These are phyloP conservation scores for Echinarachnius parma DNA, from an alignment of 53 echinoderm and acorn worm genomes.

Conservation along the genomic window DNA sequence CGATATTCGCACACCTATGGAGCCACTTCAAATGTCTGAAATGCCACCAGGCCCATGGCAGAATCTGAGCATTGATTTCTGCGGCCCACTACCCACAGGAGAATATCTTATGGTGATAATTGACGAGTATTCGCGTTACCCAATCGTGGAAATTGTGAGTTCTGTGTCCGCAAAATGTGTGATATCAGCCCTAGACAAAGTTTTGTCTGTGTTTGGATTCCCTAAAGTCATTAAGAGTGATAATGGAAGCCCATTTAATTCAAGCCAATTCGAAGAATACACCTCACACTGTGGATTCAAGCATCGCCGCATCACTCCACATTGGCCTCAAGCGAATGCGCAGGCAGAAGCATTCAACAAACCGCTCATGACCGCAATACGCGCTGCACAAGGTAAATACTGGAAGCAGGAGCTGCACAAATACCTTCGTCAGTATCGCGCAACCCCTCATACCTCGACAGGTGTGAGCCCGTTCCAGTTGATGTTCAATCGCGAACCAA, in stretches of 20 bases:
- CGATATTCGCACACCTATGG: slow-evolving; percentile 8
- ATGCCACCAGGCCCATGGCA: slow-evolving; percentile 38
- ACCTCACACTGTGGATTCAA: slow-evolving; percentile 31
- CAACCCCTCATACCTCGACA: slow-evolving; percentile 53
- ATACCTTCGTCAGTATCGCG: slow-evolving; percentile 52
- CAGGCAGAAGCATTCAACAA: slow-evolving; percentile 46
- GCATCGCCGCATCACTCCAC: slow-evolving; percentile 35
- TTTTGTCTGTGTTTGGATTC: slow-evolving; percentile 39
- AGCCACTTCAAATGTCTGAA: slow-evolving; percentile 27
- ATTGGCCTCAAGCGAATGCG: slow-evolving; percentile 36
- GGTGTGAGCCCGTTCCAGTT: slow-evolving; percentile 29
- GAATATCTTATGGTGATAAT: slow-evolving; percentile 43
- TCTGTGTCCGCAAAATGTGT: slow-evolving; percentile 27
- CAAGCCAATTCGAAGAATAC: slow-evolving; percentile 23
- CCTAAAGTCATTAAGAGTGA: slow-evolving; percentile 43
- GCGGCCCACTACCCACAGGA: slow-evolving; percentile 36
- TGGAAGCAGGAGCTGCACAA: slow-evolving; percentile 53
- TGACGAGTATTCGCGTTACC: slow-evolving; percentile 46
- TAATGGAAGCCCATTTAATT: slow-evolving; percentile 43
- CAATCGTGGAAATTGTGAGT: slow-evolving; percentile 39
- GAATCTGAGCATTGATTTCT: slow-evolving; percentile 41
- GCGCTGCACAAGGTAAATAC: slow-evolving; percentile 25
- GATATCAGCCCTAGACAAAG: slow-evolving; percentile 35
- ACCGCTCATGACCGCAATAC: slow-evolving; percentile 31
- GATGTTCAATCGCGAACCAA: slow-evolving; percentile 42